Evolutionary conservation across 2,797 vertebrate species (phyloP).

Genomic region (Cyclura pinguis): DNA sequence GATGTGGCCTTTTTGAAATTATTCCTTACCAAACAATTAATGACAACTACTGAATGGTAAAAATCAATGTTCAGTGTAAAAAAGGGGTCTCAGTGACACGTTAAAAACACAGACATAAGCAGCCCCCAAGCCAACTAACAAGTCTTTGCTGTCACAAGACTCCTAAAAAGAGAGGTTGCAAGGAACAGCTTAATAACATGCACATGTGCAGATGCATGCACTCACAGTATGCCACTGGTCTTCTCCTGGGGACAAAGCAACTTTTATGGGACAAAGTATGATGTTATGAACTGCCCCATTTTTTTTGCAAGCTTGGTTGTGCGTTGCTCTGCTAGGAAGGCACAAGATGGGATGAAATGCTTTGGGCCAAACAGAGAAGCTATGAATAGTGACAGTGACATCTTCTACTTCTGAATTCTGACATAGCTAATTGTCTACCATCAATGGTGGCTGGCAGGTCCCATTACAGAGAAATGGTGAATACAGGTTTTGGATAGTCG

Average conservation of each 20-base stretch:
- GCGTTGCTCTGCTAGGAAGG: neutral
- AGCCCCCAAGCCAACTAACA: neutral
- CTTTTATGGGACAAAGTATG: no score
- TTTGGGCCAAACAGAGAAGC: neutral
- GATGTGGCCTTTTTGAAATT: neutral
- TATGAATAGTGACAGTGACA: no score
- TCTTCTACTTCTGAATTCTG: no score
- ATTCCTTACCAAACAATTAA: neutral
- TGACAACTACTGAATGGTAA: neutral
- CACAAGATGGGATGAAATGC: neutral
- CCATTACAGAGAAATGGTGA: no score
- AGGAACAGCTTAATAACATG: neutral
- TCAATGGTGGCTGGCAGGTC: no score
- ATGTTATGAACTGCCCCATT: no score
- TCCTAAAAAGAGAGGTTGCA: neutral
- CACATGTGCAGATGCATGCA: no score
- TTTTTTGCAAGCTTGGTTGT: neutral
- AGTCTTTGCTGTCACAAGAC: neutral
- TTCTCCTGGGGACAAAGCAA: neutral
- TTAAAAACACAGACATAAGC: neutral
- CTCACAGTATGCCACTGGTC: neutral
- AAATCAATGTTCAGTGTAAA: neutral
- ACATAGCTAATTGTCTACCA: no score
- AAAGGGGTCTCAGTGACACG: neutral
- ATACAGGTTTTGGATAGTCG: no score